Evolutionary conservation across 2,113 vertebrate genomes (phyloP), one percentile per base, ranked within the genome.

Genomic region (Sander lucioperca): DNA sequence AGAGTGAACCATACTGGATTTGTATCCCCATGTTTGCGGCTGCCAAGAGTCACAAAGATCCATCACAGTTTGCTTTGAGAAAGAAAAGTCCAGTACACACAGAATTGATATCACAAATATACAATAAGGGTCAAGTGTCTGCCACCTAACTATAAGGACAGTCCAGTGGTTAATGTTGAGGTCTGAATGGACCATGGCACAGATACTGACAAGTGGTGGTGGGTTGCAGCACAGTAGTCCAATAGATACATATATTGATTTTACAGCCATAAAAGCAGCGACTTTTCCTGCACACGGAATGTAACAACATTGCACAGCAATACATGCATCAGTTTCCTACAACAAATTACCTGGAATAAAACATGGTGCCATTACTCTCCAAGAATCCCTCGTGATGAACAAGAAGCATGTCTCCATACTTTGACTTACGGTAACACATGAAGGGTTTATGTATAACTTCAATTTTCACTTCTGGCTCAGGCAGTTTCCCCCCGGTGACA

Each of bases 1-100:
- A 99, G 95, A 0, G 97, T 99, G 90, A 99, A 98, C 98, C 98
- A 99, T 39, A 97, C 96, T 54, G 98, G 97, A 25, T 98, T 96
- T 19, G 94, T 96, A 80, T 98, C 97, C 70, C 98, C 97, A 51
- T 97, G 88, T 70, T 93, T 93, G 86, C 96, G 96, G 86, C 98
- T 99, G 93, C 43, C n/a, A 78, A 78, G 64, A 48, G 30, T 78
- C 21, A 91, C 59, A 88, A 61, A 90, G 13, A 77, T 75, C n/a
- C 25, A 79, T 80, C 69, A 83, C 25, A 73, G 68, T 59, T 73
- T 65, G 80, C 36, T 51, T 65, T 51, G 33, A 57, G n/a, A 78
- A 63, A 39, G 39, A 65, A 69, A 62, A 64, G 13, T n/a, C 36
- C 57, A 79, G 15, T 23, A 16, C 25, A 67, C 10, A 80, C 36